These are phyloP conservation scores for Clusia tigrina DNA, from an alignment of 2,888 invertebrate species.

Conservation along the genomic window DNA sequence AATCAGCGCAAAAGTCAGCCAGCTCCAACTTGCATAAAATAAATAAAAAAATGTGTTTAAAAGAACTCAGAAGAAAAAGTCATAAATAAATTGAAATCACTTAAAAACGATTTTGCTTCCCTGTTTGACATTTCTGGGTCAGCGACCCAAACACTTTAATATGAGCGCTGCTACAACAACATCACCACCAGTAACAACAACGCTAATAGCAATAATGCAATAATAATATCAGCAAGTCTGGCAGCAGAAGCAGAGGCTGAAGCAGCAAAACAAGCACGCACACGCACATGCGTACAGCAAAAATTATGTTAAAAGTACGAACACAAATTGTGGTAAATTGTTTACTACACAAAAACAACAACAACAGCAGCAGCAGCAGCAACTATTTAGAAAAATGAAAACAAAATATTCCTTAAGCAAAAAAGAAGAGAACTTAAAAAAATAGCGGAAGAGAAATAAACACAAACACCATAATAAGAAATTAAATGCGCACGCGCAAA, in stretches of 20 bases:
- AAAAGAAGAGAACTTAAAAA: background rate
- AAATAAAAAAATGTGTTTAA: too few relatives aligned
- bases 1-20: too few relatives aligned
- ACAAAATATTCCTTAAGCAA: background rate
- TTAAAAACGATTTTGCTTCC: constrained; percentile 45
- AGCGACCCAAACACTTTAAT: constrained; percentile 54
- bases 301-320: constrained; percentile 23
- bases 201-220: constrained; percentile 11
- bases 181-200: constrained; percentile 29
- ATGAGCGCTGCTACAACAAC: constrained; percentile 21
- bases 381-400: background rate
- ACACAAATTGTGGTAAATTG: constrained; percentile 44
- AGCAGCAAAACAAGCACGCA: too few relatives aligned
- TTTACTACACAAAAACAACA: constrained; percentile 51
- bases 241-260: too few relatives aligned
- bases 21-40: too few relatives aligned
- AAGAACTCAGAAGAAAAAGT: too few relatives aligned
- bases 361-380: constrained; percentile 15
- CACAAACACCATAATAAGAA: constrained; percentile 1
- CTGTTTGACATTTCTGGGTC: constrained; percentile 63
- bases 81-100: constrained; percentile 43
- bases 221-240: constrained; percentile 23
- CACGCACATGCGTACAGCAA: too few relatives aligned
- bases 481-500: background rate
- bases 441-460: background rate